phyloP scores from a whole-genome alignment of 2,113 vertebrate species.

The Sceloporus undulatus region DNA sequence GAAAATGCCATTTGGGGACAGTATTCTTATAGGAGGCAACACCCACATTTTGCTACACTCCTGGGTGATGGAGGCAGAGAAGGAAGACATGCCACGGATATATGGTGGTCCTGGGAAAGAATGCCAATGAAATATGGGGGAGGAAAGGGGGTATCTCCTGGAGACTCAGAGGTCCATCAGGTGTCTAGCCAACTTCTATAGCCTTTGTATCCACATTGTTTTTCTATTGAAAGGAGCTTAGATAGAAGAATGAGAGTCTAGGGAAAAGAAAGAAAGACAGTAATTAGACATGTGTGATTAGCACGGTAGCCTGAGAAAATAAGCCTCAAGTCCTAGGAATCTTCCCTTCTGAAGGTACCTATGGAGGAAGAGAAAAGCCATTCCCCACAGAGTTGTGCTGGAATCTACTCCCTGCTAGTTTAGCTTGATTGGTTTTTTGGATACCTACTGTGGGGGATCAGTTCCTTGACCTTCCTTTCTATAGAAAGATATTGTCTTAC shows the following conservation, averaged over 20 bases:
- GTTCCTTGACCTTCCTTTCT: slow-evolving; percentile 87
- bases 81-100: slow-evolving; percentile 72
- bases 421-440: slow-evolving; percentile 93
- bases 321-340: slow-evolving; percentile 91
- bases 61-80: slow-evolving; percentile 47
- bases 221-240: slow-evolving; percentile 77
- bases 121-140: slow-evolving; percentile 80
- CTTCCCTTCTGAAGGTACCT: slow-evolving; percentile 84
- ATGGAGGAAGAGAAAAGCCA: slow-evolving; percentile 86
- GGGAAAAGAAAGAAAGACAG: slow-evolving; percentile 83
- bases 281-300: slow-evolving; percentile 91
- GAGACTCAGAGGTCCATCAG: slow-evolving; percentile 76
- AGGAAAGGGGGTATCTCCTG: slow-evolving; percentile 42
- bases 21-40: too few species aligned
- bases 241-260: slow-evolving; percentile 85
- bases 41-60: too few species aligned
- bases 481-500: slow-evolving; percentile 84
- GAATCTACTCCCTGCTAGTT: slow-evolving; percentile 89
- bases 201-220: slow-evolving; percentile 81
- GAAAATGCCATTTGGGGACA: neutral
- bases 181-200: slow-evolving; percentile 78
- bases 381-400: slow-evolving; percentile 82
- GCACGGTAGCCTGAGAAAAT: slow-evolving; percentile 95
- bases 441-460: slow-evolving; percentile 87
- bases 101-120: slow-evolving; percentile 80